Conservation (phyloP, 1,140 invertebrate species). For the Aphis gossypii region DNA sequence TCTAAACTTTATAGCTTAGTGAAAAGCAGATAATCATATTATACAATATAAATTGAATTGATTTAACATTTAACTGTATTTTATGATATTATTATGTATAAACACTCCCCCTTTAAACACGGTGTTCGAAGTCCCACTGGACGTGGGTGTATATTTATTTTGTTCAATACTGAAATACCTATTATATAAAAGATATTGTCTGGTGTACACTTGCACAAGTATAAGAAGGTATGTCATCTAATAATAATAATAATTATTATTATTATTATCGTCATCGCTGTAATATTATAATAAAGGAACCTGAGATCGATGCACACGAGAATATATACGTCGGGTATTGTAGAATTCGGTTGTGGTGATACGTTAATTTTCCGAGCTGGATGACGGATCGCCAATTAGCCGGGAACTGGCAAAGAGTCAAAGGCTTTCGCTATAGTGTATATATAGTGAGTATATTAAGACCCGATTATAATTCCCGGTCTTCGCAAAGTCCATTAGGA, state of each 20-base stretch:
- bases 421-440: slow-evolving; percentile 2
- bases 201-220: no score
- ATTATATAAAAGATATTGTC: no score
- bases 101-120: no score
- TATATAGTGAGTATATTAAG: slow-evolving; percentile 27
- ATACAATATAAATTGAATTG: not conserved
- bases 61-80: not conserved
- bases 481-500: slow-evolving; percentile 43
- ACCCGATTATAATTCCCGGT: slow-evolving; percentile 27
- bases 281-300: not conserved
- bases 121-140: not conserved
- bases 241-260: not conserved
- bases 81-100: not conserved
- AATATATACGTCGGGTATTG: not conserved
- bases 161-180: not conserved
- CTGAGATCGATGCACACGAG: not conserved
- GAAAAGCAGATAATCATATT: not conserved
- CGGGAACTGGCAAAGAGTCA: slow-evolving; percentile 25
- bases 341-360: slow-evolving; percentile 28
- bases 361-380: slow-evolving; percentile 3
- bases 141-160: not conserved
- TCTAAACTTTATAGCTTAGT: not conserved
- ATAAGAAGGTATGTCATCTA: no score
- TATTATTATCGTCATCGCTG: not conserved
- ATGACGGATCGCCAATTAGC: slow-evolving; percentile 53